Conservation (phyloP, 1,140 invertebrate species). For the Ctenoplectra terminalis region DNA sequence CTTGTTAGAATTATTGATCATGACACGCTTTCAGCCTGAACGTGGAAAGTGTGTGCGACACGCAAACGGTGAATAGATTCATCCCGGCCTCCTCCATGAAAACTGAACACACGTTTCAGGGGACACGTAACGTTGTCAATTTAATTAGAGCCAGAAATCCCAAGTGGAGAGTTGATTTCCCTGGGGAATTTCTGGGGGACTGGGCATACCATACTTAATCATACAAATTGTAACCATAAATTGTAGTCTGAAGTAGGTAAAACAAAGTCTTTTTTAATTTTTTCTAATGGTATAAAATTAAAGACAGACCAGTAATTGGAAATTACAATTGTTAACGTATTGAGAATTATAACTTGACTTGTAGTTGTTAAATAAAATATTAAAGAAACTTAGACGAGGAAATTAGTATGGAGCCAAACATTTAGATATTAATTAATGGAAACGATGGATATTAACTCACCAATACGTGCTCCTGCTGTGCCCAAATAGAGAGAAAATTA, state of each 20-base stretch:
- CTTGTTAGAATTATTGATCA: slow-evolving; percentile 17
- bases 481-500: slow-evolving; percentile 77
- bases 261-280: neutral
- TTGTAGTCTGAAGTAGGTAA: neutral
- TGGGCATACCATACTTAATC: neutral
- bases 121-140: neutral
- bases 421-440: neutral
- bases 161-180: too few relatives aligned
- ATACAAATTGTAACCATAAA: neutral
- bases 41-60: neutral
- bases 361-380: neutral
- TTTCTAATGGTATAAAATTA: too few relatives aligned
- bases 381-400: too few relatives aligned
- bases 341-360: too few relatives aligned
- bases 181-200: neutral
- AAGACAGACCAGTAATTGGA: too few relatives aligned
- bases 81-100: neutral
- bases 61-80: neutral
- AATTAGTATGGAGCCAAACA: neutral
- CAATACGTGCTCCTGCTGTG: slow-evolving; percentile 80
- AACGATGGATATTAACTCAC: slow-evolving; percentile 75
- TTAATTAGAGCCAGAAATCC: neutral
- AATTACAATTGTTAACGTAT: neutral
- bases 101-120: neutral
- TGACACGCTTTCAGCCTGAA: neutral